phyloP scores from a whole-genome alignment of 1,140 invertebrate genomes.

The Cydia strobilella region DNA sequence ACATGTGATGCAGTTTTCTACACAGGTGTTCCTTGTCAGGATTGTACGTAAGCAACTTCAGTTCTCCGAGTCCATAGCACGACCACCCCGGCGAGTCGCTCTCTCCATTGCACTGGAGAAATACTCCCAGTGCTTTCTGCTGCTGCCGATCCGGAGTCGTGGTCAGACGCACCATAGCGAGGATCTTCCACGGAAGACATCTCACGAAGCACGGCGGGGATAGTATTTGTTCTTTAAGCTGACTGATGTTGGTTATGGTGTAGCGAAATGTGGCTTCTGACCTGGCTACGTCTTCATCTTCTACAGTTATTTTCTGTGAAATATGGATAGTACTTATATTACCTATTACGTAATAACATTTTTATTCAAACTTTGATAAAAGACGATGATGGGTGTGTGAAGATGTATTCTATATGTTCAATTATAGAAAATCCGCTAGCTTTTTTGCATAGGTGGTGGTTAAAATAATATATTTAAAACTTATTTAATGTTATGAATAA shows the following conservation, averaged over 20 bases:
- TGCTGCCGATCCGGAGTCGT: constrained; percentile 85
- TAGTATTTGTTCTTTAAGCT: constrained; percentile 93
- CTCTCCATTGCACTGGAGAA: constrained; percentile 95
- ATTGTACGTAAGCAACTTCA: constrained; percentile 91
- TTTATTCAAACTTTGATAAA: too few species aligned
- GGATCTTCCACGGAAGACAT: constrained; percentile 99
- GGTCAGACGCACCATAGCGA: constrained; percentile 95
- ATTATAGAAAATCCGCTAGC: too few species aligned
- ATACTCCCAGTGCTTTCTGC: constrained; percentile 92
- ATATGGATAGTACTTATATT: too few species aligned
- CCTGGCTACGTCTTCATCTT: constrained; percentile 91
- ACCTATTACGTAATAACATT: too few species aligned
- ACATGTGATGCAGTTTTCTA: constrained; percentile 85
- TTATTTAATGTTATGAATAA: too few species aligned
- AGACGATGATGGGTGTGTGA: too few species aligned
- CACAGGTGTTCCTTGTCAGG: constrained; percentile 90
- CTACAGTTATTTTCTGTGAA: constrained; percentile 71
- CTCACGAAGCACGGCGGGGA: constrained; percentile 95
- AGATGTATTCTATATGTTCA: too few species aligned
- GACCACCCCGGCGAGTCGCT: constrained; percentile 97
- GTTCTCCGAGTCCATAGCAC: constrained; percentile 95
- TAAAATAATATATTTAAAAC: too few species aligned
- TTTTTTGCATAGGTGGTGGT: too few species aligned
- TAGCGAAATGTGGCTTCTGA: constrained; percentile 96
- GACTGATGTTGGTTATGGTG: constrained; percentile 92